A percentile compares a stretch with the other conserved stretches of the same genome.
These are phyloP conservation scores for Macrobrachium nipponense DNA, from an alignment of 1,140 invertebrate genomes.

Conservation along the genomic window DNA sequence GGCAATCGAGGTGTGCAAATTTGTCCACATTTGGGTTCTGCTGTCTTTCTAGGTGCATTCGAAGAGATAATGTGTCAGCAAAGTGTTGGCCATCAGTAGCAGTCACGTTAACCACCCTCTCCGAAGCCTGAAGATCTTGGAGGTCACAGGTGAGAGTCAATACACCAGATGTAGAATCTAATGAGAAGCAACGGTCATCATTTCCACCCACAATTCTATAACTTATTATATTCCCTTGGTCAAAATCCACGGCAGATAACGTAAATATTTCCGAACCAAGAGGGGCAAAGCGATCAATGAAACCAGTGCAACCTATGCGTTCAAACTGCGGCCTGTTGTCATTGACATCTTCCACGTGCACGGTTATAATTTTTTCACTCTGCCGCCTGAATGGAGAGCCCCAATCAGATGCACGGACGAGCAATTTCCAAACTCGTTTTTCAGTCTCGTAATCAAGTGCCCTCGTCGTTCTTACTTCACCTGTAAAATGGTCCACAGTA, in stretches of 20 bases:
- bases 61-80: constrained; percentile 77
- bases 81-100: constrained; percentile 94
- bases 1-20: constrained; percentile 78
- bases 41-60: constrained; percentile 78
- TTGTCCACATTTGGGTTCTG: constrained; percentile 65
- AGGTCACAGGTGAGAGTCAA: constrained; percentile 81
- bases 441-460: constrained; percentile 93
- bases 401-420: constrained; percentile 93
- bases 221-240: constrained; percentile 87
- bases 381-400: constrained; percentile 89
- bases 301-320: constrained; percentile 82
- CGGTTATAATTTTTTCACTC: constrained; percentile 85
- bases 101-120: constrained; percentile 83
- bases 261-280: constrained; percentile 89
- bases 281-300: constrained; percentile 80
- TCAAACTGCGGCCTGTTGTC: constrained; percentile 86
- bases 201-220: constrained; percentile 91
- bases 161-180: constrained; percentile 83
- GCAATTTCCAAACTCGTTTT: constrained; percentile 83
- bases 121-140: constrained; percentile 74
- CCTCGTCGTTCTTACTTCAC: constrained; percentile 84
- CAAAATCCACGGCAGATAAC: constrained; percentile 94
- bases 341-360: constrained; percentile 88
- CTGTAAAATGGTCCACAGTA: constrained; percentile 94
- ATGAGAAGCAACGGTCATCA: constrained; percentile 88